These are phyloP conservation scores for Pherbina coryleti DNA, from an alignment of 2,888 invertebrate species.

Conservation along the genomic window DNA sequence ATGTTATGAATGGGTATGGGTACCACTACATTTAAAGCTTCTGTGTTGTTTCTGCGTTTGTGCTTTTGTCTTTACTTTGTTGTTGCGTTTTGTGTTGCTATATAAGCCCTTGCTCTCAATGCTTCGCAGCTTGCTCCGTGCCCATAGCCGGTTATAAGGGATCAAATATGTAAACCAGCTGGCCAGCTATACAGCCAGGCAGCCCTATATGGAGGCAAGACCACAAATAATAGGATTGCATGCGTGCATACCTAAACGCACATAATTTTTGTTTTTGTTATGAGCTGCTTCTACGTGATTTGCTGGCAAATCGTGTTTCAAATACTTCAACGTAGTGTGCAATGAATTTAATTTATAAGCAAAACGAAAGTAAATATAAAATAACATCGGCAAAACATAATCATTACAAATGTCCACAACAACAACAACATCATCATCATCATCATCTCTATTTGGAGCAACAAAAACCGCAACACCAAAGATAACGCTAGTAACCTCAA, in stretches of 20 bases:
- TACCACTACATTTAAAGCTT: no score
- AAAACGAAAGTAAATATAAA: constrained; percentile 3
- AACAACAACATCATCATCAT: background rate
- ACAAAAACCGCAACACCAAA: constrained; percentile 22
- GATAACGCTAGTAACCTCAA: background rate
- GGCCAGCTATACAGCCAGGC: no score
- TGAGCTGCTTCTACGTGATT: constrained; percentile 17
- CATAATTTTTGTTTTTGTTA: background rate
- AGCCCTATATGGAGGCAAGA: no score
- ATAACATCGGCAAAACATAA: background rate
- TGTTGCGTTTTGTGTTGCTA: no score
- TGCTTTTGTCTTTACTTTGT: no score
- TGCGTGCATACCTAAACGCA: background rate
- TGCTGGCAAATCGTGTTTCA: constrained; percentile 8
- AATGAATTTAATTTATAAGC: constrained; percentile 12
- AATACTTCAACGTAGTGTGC: constrained; percentile 5
- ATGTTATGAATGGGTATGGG: no score
- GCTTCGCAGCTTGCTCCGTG: no score
- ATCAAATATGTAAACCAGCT: no score
- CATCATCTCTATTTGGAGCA: background rate
- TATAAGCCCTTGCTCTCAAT: no score
- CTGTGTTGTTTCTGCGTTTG: no score
- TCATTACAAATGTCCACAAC: background rate
- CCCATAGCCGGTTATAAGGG: no score
- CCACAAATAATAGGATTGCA: background rate